Evolutionary conservation across 2,888 invertebrate species (phyloP).

Genomic region (Sisyra terminalis): DNA sequence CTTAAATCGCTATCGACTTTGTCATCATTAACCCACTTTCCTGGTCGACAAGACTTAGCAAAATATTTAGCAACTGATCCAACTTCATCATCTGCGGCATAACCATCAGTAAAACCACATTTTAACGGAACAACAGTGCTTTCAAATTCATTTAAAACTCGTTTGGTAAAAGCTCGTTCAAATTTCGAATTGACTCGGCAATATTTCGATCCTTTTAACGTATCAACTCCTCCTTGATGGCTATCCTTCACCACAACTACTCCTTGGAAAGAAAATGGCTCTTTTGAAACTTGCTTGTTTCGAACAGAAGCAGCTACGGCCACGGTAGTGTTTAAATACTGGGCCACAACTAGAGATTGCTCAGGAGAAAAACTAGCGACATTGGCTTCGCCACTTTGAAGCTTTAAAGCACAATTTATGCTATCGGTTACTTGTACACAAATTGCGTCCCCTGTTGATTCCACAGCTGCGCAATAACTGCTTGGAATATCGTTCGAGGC

Average conservation of each 20-base stretch:
- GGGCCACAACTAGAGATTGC: slow-evolving; percentile 35
- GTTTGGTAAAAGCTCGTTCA: slow-evolving; percentile 37
- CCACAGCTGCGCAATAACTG: too few species aligned
- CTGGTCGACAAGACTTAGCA: slow-evolving; percentile 54
- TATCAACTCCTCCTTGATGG: slow-evolving; percentile 29
- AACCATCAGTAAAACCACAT: slow-evolving; percentile 15
- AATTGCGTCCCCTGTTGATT: too few species aligned
- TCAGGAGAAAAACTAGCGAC: slow-evolving; percentile 44
- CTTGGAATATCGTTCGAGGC: too few species aligned
- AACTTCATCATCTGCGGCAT: slow-evolving; percentile 40
- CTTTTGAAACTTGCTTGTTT: slow-evolving; percentile 25
- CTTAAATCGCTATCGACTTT: slow-evolving; percentile 37
- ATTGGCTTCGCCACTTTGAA: slow-evolving; percentile 34
- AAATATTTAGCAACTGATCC: slow-evolving; percentile 44
- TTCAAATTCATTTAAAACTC: slow-evolving; percentile 44
- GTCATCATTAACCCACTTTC: slow-evolving; percentile 37
- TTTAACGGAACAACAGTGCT: slow-evolving; percentile 15
- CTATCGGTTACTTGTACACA: slow-evolving; percentile 19
- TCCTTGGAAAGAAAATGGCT: slow-evolving; percentile 35
- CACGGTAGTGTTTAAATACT: slow-evolving; percentile 18
- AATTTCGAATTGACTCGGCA: slow-evolving; percentile 48
- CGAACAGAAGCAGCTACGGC: slow-evolving; percentile 32
- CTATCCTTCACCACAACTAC: slow-evolving; percentile 37
- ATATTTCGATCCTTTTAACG: slow-evolving; percentile 33
- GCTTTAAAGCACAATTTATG: slow-evolving; percentile 40